Evolutionary conservation across 2,113 vertebrate species (phyloP), one percentile per base, ranked within the genome.

Genomic region (Archocentrus centrarchus): DNA sequence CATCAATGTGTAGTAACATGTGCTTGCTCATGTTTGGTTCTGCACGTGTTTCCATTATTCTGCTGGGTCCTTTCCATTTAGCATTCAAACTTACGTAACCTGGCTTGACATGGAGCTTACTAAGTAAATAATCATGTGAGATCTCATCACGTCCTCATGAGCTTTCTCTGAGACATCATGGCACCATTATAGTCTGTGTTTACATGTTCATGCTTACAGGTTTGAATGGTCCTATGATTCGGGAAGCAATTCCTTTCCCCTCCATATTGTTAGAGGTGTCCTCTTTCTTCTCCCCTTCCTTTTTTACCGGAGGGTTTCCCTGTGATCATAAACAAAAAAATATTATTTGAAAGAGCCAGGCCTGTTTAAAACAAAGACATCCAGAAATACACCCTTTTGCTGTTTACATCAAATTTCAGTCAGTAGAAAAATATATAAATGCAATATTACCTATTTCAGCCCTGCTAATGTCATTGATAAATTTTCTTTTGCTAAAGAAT

Each of bases 191-290:
- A n/a, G 24, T 68, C 2, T 24, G 11, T n/a, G 2, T 58, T 59
- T 82, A 3, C 2, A 50, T 5, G 6, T 44, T 41, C 6, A 13
- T 57, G 92, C 97, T 87, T 96, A 99, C 98, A 44, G 98, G 98
- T 95, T 98, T 99, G 76, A 96, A 98, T 2, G 97, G 97, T 90
- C 98, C 98, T 58, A 98, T 96, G 82, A 99, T 99, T 32, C 98
- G 96, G 2, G 96, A 96, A 24, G 98, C 97, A 83, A 99, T 99
- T 83, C 98, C 98, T 90, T 98, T 99, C 66, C 97, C 97, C 89
- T 98, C 98, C 55, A 86, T 96, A 79, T 79, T 97, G 87, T 87
- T 95, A 2, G 82, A 53, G 3, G 50, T 0, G 47, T 94, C 94
- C 1, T 94, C 93, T 88, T 94, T 95, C 82, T 99, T 98, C 60